Evolutionary conservation across 2,888 invertebrate genomes (phyloP).

Genomic region (Apodemia zela): DNA sequence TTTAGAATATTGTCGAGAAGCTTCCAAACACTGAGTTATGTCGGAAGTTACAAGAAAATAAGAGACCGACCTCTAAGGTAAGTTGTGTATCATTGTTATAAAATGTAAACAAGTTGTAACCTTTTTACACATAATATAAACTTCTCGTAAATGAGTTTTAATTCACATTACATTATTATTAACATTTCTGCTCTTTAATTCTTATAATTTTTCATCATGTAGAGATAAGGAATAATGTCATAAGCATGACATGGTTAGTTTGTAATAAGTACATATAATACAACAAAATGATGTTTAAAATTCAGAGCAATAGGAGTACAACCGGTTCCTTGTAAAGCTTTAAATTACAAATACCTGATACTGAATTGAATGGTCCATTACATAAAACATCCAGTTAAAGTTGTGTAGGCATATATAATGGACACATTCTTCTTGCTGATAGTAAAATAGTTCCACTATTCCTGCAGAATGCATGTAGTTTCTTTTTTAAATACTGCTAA

Average conservation of each 20-base stretch:
- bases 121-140: not conserved
- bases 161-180: not conserved
- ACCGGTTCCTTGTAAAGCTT: not conserved
- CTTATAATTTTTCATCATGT: not conserved
- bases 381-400: not conserved
- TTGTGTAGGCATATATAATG: not conserved
- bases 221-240: not conserved
- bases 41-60: slow-evolving; percentile 63
- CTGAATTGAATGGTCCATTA: too few relatives aligned
- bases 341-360: not conserved
- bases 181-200: not conserved
- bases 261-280: not conserved
- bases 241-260: not conserved
- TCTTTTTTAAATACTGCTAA: too few relatives aligned
- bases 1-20: slow-evolving; percentile 56
- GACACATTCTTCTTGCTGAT: not conserved
- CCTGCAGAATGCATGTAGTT: too few relatives aligned
- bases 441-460: too few relatives aligned
- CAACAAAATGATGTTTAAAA: not conserved
- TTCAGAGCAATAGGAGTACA: not conserved
- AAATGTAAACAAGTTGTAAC: slow-evolving; percentile 12
- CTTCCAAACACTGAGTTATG: slow-evolving; percentile 60
- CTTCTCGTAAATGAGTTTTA: not conserved
- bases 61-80: slow-evolving; percentile 58
- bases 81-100: slow-evolving; percentile 32